Conservation (phyloP, 2,888 invertebrate genomes). For the Aricia artaxerxes region DNA sequence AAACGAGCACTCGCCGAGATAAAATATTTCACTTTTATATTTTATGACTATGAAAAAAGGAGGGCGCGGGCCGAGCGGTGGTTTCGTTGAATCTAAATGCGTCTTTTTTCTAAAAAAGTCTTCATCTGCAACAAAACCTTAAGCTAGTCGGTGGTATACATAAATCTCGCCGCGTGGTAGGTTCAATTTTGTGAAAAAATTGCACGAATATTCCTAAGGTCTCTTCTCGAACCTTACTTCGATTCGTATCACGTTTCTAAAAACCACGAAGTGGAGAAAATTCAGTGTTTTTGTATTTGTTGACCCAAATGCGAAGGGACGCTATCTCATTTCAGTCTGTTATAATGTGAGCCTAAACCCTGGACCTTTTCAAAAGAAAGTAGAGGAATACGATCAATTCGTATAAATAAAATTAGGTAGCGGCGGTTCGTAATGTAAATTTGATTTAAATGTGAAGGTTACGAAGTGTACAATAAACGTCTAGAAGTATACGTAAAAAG, state of each 20-base stretch:
- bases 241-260: slow-evolving; percentile 63
- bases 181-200: slow-evolving; percentile 71
- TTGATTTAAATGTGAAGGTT: not conserved
- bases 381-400: slow-evolving; percentile 22
- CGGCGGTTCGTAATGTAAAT: not conserved
- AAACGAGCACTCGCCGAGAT: slow-evolving; percentile 54
- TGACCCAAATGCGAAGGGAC: slow-evolving; percentile 40
- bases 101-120: slow-evolving; percentile 51
- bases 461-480: not conserved
- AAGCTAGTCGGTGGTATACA: slow-evolving; percentile 66
- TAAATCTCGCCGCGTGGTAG: slow-evolving; percentile 60
- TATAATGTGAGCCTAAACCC: slow-evolving; percentile 36
- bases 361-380: slow-evolving; percentile 17
- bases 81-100: slow-evolving; percentile 47
- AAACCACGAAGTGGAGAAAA: slow-evolving; percentile 59
- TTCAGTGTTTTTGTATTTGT: slow-evolving; percentile 44
- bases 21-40: slow-evolving; percentile 68
- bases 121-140: slow-evolving; percentile 55
- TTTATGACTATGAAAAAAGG: slow-evolving; percentile 65
- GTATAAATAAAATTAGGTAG: slow-evolving; percentile 10
- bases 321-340: slow-evolving; percentile 40
- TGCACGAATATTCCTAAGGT: slow-evolving; percentile 54
- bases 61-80: slow-evolving; percentile 53
- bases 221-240: slow-evolving; percentile 49
- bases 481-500: not conserved